phyloP scores from a whole-genome alignment of 2,888 invertebrate genomes.

The Sphaerophoria rueppellii region DNA sequence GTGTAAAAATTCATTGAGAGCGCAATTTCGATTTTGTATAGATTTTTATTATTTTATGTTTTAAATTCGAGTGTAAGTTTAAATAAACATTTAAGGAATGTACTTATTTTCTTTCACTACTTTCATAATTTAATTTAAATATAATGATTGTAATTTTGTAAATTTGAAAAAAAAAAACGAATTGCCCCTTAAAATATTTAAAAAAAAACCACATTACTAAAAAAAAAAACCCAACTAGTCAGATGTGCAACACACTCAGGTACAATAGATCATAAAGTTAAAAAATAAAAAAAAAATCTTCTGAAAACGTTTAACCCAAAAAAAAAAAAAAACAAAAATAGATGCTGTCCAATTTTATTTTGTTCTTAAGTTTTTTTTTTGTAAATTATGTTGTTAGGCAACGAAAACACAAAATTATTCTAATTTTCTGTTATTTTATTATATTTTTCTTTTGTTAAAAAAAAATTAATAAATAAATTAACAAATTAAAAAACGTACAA shows the following conservation, averaged over 20 bases:
- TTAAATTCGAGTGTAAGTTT: slow-evolving; percentile 33
- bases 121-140: slow-evolving; percentile 33
- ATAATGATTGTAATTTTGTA: slow-evolving; percentile 37
- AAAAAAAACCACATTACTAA: slow-evolving; percentile 41
- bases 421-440: background rate
- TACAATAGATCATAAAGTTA: slow-evolving; percentile 75
- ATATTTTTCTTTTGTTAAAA: slow-evolving; percentile 27
- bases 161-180: slow-evolving; percentile 30
- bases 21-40: slow-evolving; percentile 39
- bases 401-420: slow-evolving; percentile 35
- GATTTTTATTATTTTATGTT: slow-evolving; percentile 60
- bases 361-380: slow-evolving; percentile 46
- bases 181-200: slow-evolving; percentile 53
- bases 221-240: slow-evolving; percentile 76
- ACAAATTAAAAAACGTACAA: slow-evolving; percentile 30
- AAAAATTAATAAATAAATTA: background rate
- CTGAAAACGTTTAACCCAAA: slow-evolving; percentile 28
- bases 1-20: slow-evolving; percentile 33
- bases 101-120: slow-evolving; percentile 63
- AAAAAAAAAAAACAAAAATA: slow-evolving; percentile 44
- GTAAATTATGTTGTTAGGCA: slow-evolving; percentile 58
- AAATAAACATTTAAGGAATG: slow-evolving; percentile 43
- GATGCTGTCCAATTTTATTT: slow-evolving; percentile 58
- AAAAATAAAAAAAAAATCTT: slow-evolving; percentile 55
- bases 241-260: slow-evolving; percentile 77